These are phyloP conservation scores for Heteromormyrus szaboi DNA, from an alignment of 2,797 vertebrate species.

Conservation along the genomic window DNA sequence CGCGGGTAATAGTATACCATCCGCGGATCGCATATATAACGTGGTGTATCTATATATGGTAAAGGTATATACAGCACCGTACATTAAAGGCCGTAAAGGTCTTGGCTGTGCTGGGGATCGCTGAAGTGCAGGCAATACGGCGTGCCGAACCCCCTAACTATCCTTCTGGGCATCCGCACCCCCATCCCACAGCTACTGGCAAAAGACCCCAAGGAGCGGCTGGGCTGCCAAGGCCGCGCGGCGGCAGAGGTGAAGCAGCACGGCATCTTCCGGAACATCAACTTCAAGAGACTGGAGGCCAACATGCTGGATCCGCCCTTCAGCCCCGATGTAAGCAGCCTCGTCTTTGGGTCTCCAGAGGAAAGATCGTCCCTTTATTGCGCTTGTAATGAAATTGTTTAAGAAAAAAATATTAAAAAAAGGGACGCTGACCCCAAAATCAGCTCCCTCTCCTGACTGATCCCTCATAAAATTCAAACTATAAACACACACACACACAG, in stretches of 20 bases:
- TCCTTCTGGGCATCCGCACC: neutral
- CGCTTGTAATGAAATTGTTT: neutral
- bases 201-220: slow-evolving; percentile 75
- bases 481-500: neutral
- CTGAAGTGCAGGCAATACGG: neutral
- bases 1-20: neutral
- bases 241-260: slow-evolving; percentile 75
- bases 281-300: slow-evolving; percentile 84
- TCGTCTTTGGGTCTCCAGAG: neutral
- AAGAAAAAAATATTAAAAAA: too few species aligned
- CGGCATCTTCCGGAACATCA: slow-evolving; percentile 80
- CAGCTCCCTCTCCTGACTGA: neutral
- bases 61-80: neutral
- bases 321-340: slow-evolving; percentile 77
- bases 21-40: neutral
- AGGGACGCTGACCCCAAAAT: neutral
- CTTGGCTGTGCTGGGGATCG: neutral
- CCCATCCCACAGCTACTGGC: slow-evolving; percentile 64
- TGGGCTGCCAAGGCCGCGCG: slow-evolving; percentile 73
- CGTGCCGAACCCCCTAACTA: neutral
- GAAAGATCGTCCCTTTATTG: neutral
- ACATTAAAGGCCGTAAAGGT: neutral
- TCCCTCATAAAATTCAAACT: neutral
- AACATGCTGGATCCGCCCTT: slow-evolving; percentile 83
- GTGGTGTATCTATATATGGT: neutral